phyloP scores from a whole-genome alignment of 2,113 vertebrate genomes.

The Dicentrarchus labrax region DNA sequence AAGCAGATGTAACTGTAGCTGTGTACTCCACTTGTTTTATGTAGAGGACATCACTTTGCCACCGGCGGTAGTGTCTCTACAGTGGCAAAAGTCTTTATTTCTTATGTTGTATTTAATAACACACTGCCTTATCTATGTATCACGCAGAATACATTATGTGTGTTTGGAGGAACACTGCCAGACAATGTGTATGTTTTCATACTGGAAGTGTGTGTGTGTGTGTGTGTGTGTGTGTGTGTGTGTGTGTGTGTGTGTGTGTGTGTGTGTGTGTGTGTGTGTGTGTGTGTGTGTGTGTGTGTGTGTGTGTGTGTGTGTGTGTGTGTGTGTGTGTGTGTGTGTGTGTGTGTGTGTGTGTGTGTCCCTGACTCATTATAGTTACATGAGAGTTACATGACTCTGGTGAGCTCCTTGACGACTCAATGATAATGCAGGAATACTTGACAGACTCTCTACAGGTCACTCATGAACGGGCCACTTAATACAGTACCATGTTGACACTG shows the following conservation, averaged over 20 bases:
- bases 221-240: neutral
- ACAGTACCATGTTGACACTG: neutral
- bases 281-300: neutral
- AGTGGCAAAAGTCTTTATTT: constrained; percentile 17
- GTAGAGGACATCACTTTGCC: constrained; percentile 62
- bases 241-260: neutral
- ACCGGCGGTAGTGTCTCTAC: constrained; percentile 41
- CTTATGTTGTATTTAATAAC: constrained; percentile 38
- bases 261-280: neutral
- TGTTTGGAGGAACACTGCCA: neutral
- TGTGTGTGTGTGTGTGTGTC: constrained; percentile 5
- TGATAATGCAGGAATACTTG: neutral
- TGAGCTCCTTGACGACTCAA: neutral
- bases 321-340: no score
- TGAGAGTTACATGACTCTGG: neutral
- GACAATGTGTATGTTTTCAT: neutral
- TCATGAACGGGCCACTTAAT: neutral
- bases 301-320: neutral
- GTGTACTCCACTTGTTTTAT: constrained; percentile 34
- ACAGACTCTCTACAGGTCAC: neutral
- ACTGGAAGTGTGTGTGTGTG: neutral
- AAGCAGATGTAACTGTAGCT: constrained; percentile 31
- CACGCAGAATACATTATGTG: constrained; percentile 5
- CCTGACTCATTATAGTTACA: no score
- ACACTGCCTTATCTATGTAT: constrained; percentile 24